These are phyloP conservation scores for Achatina immaculata DNA, from an alignment of 1,140 invertebrate genomes.

Conservation along the genomic window DNA sequence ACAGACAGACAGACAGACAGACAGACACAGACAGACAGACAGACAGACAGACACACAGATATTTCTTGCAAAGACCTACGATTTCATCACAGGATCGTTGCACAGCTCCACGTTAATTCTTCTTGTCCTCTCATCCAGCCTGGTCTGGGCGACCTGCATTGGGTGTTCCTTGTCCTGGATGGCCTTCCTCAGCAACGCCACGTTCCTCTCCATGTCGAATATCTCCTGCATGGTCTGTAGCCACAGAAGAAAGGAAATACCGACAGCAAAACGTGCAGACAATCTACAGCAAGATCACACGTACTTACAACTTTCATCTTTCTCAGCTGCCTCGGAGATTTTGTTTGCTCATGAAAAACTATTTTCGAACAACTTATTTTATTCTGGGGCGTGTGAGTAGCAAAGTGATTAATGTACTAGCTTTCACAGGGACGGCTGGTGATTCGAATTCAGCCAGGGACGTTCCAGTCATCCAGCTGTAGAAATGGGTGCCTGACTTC, in stretches of 20 bases:
- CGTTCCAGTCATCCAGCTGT: no score
- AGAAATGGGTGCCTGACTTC: no score
- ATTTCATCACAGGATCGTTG: constrained; percentile 84
- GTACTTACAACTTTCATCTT: no score
- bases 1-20: neutral
- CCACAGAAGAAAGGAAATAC: neutral
- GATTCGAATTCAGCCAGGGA: no score
- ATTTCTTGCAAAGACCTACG: constrained; percentile 72
- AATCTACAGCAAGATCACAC: neutral
- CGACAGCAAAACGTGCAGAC: neutral
- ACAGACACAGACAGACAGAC: neutral
- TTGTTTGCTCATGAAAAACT: no score
- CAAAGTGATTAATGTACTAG: no score
- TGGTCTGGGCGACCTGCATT: constrained; percentile 91
- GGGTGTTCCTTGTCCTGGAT: constrained; percentile 88
- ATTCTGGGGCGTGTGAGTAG: no score
- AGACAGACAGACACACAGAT: neutral
- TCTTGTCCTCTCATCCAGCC: constrained; percentile 86
- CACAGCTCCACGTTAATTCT: constrained; percentile 90
- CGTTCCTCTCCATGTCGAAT: constrained; percentile 88
- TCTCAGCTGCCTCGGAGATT: no score
- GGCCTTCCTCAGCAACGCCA: constrained; percentile 86
- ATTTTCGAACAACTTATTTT: no score
- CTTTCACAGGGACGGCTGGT: no score
- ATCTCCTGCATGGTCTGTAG: constrained; percentile 87